These are phyloP conservation scores for Rhincodon typus DNA, from an alignment of 2,797 vertebrate species.

Conservation along the genomic window DNA sequence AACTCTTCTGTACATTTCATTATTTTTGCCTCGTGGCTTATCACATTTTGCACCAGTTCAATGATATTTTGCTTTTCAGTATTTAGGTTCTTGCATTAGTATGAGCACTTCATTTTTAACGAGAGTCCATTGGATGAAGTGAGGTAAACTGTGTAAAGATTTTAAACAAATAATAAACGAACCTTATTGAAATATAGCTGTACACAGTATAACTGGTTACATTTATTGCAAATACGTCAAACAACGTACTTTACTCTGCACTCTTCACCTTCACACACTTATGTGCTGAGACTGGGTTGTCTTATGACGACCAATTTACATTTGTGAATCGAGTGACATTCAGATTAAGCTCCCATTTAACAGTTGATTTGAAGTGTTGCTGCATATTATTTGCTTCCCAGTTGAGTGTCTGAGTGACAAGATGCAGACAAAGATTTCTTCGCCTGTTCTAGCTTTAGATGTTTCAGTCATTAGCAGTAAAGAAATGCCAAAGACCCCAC, in stretches of 20 bases:
- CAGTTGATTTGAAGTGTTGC: constrained; percentile 11
- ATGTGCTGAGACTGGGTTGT: background rate
- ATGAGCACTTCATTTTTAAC: background rate
- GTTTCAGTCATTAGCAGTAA: constrained; percentile 9
- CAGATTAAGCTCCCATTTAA: constrained; percentile 7
- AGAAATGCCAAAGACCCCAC: constrained; percentile 26
- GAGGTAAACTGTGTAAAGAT: background rate
- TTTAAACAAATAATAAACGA: background rate
- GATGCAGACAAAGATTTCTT: constrained; percentile 23
- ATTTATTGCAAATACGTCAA: background rate
- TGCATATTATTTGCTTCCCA: constrained; percentile 32
- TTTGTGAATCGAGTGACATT: constrained; percentile 4
- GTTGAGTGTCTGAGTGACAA: constrained; percentile 30
- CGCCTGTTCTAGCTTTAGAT: background rate
- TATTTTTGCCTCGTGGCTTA: background rate
- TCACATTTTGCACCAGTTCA: background rate
- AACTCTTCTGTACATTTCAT: background rate
- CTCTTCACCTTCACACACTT: background rate
- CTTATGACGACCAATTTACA: background rate
- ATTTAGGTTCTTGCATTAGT: background rate
- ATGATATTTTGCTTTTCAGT: background rate
- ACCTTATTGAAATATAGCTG: background rate
- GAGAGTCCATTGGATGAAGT: background rate
- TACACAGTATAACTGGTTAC: background rate
- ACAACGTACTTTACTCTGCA: background rate